These are phyloP conservation scores for Dinomys branickii DNA, from an alignment of 2,113 vertebrate genomes.

Conservation along the genomic window DNA sequence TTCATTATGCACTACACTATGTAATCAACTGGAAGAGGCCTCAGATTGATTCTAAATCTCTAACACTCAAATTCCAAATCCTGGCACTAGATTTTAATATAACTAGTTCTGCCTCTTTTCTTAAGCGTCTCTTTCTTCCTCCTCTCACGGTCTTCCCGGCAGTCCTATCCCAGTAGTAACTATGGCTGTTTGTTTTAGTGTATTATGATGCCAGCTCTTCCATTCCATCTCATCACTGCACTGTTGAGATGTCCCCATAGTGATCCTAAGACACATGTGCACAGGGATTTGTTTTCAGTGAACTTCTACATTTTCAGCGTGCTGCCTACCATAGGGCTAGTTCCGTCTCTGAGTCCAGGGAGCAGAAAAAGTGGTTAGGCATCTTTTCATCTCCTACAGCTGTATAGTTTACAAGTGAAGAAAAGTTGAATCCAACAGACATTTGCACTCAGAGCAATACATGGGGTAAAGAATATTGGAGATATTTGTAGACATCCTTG, in stretches of 20 bases:
- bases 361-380: background rate
- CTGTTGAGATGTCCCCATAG: background rate
- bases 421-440: background rate
- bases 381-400: background rate
- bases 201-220: background rate
- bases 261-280: background rate
- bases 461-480: accelerated
- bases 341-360: background rate
- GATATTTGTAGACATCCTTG: background rate
- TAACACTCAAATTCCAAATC: background rate
- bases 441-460: background rate
- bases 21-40: background rate
- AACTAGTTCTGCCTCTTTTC: background rate
- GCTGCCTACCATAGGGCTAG: background rate
- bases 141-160: background rate
- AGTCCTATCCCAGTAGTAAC: background rate
- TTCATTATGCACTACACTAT: background rate
- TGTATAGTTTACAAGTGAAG: background rate
- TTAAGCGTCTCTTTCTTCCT: background rate
- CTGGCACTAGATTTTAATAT: background rate
- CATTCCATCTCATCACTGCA: background rate
- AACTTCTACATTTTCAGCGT: background rate
- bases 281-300: background rate
- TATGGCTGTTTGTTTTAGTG: background rate
- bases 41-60: background rate